Conservation (phyloP, 2,797 vertebrate species). For the Todus mexicanus region DNA sequence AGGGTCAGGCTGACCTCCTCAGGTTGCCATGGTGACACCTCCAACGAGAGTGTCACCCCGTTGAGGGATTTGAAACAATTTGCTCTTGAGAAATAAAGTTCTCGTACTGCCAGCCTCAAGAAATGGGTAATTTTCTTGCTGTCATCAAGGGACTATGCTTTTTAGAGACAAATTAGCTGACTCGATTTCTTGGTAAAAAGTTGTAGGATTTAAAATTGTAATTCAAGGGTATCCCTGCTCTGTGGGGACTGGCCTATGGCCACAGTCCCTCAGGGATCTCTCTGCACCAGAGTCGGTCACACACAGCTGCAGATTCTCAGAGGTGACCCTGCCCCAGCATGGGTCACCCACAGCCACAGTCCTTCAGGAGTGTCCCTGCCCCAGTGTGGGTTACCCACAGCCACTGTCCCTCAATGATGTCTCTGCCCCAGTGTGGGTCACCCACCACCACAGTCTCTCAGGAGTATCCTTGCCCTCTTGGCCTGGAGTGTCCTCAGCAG, state of each 20-base stretch:
- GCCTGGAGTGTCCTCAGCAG: background rate
- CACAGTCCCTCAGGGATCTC: background rate
- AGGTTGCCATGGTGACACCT: constrained; percentile 22
- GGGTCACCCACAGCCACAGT: background rate
- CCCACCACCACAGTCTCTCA: background rate
- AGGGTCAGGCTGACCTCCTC: background rate
- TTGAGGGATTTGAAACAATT: background rate
- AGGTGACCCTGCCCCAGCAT: too few relatives aligned
- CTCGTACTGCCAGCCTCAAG: background rate
- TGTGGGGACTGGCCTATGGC: background rate
- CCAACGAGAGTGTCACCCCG: background rate
- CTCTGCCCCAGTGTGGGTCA: too few relatives aligned
- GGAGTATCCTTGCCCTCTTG: background rate
- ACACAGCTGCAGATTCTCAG: background rate
- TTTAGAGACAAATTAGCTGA: background rate
- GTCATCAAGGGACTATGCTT: background rate
- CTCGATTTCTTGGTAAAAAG: background rate
- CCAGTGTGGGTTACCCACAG: accelerated
- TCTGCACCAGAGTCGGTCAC: too few relatives aligned
- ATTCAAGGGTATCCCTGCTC: background rate
- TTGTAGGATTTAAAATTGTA: background rate
- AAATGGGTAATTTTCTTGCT: background rate
- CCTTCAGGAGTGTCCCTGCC: background rate
- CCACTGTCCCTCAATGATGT: too few relatives aligned
- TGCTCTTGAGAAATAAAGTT: background rate